phyloP scores from a whole-genome alignment of 2,888 invertebrate species.

The Rhopalosiphum nymphaeae region DNA sequence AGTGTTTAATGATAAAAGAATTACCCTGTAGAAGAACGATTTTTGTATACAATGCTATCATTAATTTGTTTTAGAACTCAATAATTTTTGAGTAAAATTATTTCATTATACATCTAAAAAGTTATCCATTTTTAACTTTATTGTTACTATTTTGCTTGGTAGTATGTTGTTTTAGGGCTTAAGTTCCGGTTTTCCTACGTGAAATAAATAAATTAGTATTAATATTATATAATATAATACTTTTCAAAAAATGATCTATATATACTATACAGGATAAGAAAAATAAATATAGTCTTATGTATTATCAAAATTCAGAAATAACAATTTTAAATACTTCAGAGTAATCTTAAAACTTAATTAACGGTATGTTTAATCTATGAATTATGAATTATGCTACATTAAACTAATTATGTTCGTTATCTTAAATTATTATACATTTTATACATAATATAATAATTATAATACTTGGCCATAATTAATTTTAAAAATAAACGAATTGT shows the following conservation, averaged over 20 bases:
- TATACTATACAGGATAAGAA: background rate
- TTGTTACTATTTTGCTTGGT: background rate
- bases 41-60: background rate
- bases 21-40: fast-evolving
- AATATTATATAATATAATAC: background rate
- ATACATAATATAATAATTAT: background rate
- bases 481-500: background rate
- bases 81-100: background rate
- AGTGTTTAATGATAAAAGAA: no score
- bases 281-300: background rate
- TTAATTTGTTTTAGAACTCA: background rate
- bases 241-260: background rate
- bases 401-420: slow-evolving; percentile 14
- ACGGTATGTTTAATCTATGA: slow-evolving; percentile 20
- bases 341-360: slow-evolving; percentile 20
- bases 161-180: background rate
- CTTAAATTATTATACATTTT: background rate
- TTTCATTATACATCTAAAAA: background rate
- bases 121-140: background rate
- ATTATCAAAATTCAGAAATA: background rate
- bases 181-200: background rate
- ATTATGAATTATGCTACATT: background rate
- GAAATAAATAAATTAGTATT: background rate
- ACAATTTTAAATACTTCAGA: background rate
- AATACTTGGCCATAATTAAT: background rate